Evolutionary conservation across 2,888 invertebrate genomes (phyloP).

Genomic region (Syrphus vitripennis): DNA sequence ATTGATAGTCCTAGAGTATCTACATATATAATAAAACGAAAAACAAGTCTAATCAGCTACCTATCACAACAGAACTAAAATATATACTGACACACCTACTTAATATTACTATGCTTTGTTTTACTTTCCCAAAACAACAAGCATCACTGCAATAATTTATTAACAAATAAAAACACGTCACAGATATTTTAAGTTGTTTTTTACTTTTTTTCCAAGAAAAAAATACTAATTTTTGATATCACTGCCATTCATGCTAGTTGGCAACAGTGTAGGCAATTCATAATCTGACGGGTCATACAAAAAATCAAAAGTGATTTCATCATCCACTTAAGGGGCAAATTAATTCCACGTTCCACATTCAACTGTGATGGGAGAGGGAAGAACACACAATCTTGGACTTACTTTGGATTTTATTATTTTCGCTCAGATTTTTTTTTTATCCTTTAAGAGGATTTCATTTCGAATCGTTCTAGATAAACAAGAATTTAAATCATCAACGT

Average conservation of each 20-base stretch:
- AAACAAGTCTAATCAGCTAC: not conserved
- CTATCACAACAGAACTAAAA: not conserved
- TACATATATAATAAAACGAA: not conserved
- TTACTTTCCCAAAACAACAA: not conserved
- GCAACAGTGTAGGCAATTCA: not conserved
- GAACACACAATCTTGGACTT: not conserved
- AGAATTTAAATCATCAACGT: constrained; percentile 42
- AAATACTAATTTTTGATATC: not conserved
- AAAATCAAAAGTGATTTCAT: constrained; percentile 36
- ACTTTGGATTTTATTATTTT: constrained; percentile 7
- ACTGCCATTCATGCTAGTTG: not conserved
- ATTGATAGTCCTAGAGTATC: not conserved
- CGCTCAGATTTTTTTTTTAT: constrained; percentile 9
- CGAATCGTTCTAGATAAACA: constrained; percentile 51
- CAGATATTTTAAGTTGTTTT: not conserved
- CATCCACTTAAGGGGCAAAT: constrained; percentile 27
- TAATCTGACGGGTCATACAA: not conserved
- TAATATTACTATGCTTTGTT: not conserved
- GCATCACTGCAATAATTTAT: not conserved
- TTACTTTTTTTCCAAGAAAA: not conserved
- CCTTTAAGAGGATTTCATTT: constrained; percentile 51
- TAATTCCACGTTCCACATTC: not conserved
- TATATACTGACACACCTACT: not conserved
- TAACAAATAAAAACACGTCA: not conserved
- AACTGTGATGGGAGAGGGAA: not conserved